These are phyloP conservation scores for Orthosia gracilis DNA, from an alignment of 2,888 invertebrate genomes.

Conservation along the genomic window DNA sequence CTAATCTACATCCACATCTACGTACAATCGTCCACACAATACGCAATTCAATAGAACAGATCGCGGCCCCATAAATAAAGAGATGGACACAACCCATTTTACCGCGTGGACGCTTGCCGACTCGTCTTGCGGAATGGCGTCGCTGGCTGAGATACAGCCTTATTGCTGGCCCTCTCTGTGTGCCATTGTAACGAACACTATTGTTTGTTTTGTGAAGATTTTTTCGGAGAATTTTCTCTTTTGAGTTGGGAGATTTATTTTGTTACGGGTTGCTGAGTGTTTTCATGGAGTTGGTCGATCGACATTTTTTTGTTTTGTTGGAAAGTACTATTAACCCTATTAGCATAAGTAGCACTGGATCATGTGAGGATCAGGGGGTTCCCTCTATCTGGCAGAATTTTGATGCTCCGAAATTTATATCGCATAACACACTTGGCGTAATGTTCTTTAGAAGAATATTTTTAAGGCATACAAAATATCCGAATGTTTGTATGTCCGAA, in stretches of 20 bases:
- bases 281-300: too few species aligned
- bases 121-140: constrained; percentile 70
- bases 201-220: constrained; percentile 44
- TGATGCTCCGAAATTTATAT: too few species aligned
- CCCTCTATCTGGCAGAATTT: too few species aligned
- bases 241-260: constrained; percentile 40
- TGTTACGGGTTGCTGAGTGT: too few species aligned
- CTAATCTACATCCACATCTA: background rate
- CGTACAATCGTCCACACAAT: constrained; percentile 55
- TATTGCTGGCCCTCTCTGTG: constrained; percentile 58
- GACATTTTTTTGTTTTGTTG: too few species aligned
- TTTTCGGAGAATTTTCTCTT: constrained; percentile 26
- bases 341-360: too few species aligned
- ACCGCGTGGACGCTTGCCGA: constrained; percentile 69
- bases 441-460: too few species aligned
- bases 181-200: constrained; percentile 51
- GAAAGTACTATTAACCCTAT: too few species aligned
- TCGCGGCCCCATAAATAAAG: constrained; percentile 73
- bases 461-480: too few species aligned
- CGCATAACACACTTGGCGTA: too few species aligned
- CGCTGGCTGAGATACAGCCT: constrained; percentile 66
- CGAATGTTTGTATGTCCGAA: too few species aligned
- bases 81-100: constrained; percentile 79
- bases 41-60: constrained; percentile 71
- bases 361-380: too few species aligned